phyloP scores from a whole-genome alignment of 2,888 invertebrate species.

The Thyatira batis region DNA sequence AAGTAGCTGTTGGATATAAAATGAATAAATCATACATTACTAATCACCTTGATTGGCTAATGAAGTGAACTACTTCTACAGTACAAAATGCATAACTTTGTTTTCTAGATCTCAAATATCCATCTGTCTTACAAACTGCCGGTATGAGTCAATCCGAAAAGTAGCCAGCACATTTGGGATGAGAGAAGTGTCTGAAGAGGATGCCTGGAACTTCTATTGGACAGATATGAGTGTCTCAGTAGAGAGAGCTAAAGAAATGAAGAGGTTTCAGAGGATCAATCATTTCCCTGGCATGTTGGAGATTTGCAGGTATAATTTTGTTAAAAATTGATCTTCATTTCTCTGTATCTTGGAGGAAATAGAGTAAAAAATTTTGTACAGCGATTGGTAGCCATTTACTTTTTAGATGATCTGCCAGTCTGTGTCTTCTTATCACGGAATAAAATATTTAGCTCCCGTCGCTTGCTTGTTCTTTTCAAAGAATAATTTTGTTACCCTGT shows the following conservation, averaged over 20 bases:
- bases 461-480: too few species aligned
- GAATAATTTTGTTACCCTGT: background rate
- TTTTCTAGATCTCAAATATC: slow-evolving; percentile 74
- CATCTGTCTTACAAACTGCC: slow-evolving; percentile 87
- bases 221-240: slow-evolving; percentile 93
- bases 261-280: slow-evolving; percentile 94
- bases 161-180: slow-evolving; percentile 87
- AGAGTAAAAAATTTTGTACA: too few species aligned
- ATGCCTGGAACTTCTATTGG: slow-evolving; percentile 96
- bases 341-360: too few species aligned
- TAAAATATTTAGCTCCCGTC: too few species aligned
- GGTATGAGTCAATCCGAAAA: slow-evolving; percentile 88
- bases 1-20: too few species aligned
- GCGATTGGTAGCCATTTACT: too few species aligned
- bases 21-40: too few species aligned
- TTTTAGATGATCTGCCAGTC: too few species aligned
- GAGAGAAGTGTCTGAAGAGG: slow-evolving; percentile 89
- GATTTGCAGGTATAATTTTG: slow-evolving; percentile 84
- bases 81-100: background rate
- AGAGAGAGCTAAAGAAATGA: slow-evolving; percentile 95
- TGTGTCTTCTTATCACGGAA: too few species aligned
- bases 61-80: too few species aligned
- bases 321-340: background rate
- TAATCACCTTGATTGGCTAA: too few species aligned
- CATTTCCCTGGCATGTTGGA: slow-evolving; percentile 96